Evolutionary conservation across 2,113 vertebrate genomes (phyloP).

Genomic region (Alexandromys fortis): DNA sequence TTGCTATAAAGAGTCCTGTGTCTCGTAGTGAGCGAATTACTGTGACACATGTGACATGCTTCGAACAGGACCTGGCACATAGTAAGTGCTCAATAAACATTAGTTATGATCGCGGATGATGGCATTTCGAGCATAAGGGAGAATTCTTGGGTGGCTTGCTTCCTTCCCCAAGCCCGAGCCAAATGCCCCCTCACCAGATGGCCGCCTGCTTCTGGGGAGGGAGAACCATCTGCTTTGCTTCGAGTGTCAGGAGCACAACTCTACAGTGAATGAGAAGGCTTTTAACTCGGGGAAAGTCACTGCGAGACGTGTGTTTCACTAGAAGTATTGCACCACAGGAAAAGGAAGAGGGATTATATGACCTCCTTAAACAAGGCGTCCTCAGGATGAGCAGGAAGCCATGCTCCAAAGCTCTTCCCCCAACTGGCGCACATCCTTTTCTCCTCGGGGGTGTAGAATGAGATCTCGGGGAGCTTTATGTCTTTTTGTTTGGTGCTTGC

Average conservation of each 20-base stretch:
- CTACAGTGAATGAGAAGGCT: neutral
- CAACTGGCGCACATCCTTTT: neutral
- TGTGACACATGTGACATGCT: neutral
- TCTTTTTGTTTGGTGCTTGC: neutral
- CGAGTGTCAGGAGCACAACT: neutral
- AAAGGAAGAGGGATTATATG: neutral
- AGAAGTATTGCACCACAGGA: neutral
- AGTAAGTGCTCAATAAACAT: slow-evolving; percentile 10
- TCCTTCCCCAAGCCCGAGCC: slow-evolving; percentile 21
- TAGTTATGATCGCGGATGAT: neutral
- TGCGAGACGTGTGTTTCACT: neutral
- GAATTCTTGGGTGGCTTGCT: neutral
- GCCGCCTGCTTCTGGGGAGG: neutral
- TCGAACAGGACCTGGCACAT: slow-evolving; percentile 21
- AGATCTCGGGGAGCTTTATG: neutral
- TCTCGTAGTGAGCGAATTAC: neutral
- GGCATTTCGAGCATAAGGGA: slow-evolving; percentile 47
- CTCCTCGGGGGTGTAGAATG: neutral
- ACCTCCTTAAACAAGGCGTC: neutral
- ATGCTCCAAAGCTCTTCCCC: neutral
- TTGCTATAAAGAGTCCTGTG: neutral
- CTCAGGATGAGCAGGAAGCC: neutral
- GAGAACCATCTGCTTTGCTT: slow-evolving; percentile 6
- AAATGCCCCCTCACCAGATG: slow-evolving; percentile 1
- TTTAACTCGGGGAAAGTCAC: neutral